Base-by-base conservation (phyloP, 2,888 invertebrate species). In the Dysmachus trigonus region DNA sequence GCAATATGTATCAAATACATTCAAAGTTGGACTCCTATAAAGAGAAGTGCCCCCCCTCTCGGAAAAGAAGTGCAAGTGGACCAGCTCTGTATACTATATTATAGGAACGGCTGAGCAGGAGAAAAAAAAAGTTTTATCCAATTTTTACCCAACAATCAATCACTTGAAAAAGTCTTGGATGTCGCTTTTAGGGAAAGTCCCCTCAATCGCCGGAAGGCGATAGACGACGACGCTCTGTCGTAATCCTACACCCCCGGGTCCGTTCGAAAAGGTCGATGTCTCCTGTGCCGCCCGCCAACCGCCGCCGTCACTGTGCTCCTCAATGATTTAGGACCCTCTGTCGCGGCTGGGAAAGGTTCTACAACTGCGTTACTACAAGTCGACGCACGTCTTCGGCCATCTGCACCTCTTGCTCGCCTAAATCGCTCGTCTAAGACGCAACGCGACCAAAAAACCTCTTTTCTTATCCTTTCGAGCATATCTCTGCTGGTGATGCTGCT, bases 111-210 rank as follows among this genome's bases (percentile, higher is more conserved):
- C 31, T 1, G 31, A 84, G 85, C 62, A 76, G 72, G n/a, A 4
- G 38, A 41, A 38, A 38, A 77, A 87, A 86, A 85, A 87, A 86
- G 86, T 86, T 84, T 87, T 35, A 86, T 62, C 62, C 62, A 62
- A 62, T 51, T 87, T 85, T 87, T 86, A 85, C 83, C 83, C 87
- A 76, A 76, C 83, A 86, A 87, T 87, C 87, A 87, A 87, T 87
- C 87, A 87, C 86, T 62, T 31, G 35, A 41, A 62, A n/a, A 76
- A 85, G 51, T 53, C 53, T 62, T 53, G 27, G 35, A 77, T 62
- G 33, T 85, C 35, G 76, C 33, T 85, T 38, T 73, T 35, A 53
- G 82, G 82, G 82, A 71, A 53, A 82, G 82, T 82, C 35, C 33
- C 62, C 82, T 35, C 35, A 8, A 13, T 15, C 51, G 13, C 79